Evolutionary conservation across 2,113 vertebrate species (phyloP).

Genomic region (Rafetus swinhoei): DNA sequence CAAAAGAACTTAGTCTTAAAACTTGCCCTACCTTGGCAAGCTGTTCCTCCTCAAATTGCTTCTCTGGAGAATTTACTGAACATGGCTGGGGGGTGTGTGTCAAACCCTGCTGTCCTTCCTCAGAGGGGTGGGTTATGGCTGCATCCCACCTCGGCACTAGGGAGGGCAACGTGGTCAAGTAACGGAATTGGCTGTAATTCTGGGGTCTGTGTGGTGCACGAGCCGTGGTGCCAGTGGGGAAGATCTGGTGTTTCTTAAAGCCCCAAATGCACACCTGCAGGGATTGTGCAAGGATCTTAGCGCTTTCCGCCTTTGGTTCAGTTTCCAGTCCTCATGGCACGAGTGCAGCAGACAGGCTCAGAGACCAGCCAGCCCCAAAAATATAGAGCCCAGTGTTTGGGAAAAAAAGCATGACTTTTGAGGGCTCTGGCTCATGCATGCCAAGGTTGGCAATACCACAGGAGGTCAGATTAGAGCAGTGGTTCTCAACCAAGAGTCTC

Average conservation of each 20-base stretch:
- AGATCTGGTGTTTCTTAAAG: background rate
- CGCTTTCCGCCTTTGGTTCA: background rate
- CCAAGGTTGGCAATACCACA: background rate
- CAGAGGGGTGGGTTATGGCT: background rate
- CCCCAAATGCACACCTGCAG: background rate
- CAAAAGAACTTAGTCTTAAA: background rate
- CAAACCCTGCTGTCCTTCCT: background rate
- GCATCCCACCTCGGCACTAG: fast-evolving
- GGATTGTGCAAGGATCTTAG: background rate
- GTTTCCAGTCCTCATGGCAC: background rate
- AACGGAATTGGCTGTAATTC: background rate
- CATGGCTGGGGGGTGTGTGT: background rate
- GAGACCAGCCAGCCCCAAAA: background rate
- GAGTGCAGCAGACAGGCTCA: background rate
- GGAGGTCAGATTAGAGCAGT: background rate
- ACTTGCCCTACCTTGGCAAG: background rate
- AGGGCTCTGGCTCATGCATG: background rate
- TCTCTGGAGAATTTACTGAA: background rate
- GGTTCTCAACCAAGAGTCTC: too few species aligned
- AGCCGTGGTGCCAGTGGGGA: fast-evolving
- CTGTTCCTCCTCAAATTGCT: background rate
- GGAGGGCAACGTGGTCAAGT: background rate
- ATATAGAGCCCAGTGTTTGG: too few species aligned
- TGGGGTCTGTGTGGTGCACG: background rate
- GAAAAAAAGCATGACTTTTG: background rate